Evolutionary conservation across 1,140 invertebrate genomes (phyloP).

Genomic region (Cephus cinctus): DNA sequence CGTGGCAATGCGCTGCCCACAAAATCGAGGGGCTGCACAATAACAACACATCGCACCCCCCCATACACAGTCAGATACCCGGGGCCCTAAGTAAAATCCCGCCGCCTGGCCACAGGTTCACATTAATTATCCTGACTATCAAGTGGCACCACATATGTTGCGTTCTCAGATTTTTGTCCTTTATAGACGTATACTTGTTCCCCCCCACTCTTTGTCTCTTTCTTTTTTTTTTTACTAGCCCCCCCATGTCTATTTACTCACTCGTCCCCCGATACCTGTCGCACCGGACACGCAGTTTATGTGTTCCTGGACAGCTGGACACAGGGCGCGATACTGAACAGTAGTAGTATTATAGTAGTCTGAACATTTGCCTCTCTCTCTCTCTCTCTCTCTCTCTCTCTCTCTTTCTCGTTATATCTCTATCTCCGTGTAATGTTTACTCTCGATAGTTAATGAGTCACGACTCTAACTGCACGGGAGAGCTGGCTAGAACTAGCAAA

Average conservation of each 20-base stretch:
- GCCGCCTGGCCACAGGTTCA: no score
- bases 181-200: not conserved
- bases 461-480: no score
- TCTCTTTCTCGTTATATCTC: not conserved
- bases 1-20: slow-evolving; percentile 23
- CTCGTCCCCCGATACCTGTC: not conserved
- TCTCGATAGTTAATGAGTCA: slow-evolving; percentile 35
- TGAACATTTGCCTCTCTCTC: not conserved
- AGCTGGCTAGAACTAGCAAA: no score
- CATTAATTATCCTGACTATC: slow-evolving; percentile 39
- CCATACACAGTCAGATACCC: no score
- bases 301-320: not conserved
- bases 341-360: not conserved
- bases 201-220: not conserved
- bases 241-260: not conserved
- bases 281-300: not conserved
- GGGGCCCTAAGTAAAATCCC: no score
- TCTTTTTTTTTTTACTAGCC: not conserved
- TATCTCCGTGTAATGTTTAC: slow-evolving; percentile 23
- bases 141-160: slow-evolving; percentile 30
- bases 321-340: not conserved
- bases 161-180: slow-evolving; percentile 29
- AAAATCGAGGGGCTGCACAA: slow-evolving; percentile 19
- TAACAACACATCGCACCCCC: slow-evolving; percentile 9
- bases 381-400: not conserved